Evolutionary conservation across 30 jellyfish, hydroid and myxozoan species (phyloP).

Genomic region (Cassiopea xamachana): DNA sequence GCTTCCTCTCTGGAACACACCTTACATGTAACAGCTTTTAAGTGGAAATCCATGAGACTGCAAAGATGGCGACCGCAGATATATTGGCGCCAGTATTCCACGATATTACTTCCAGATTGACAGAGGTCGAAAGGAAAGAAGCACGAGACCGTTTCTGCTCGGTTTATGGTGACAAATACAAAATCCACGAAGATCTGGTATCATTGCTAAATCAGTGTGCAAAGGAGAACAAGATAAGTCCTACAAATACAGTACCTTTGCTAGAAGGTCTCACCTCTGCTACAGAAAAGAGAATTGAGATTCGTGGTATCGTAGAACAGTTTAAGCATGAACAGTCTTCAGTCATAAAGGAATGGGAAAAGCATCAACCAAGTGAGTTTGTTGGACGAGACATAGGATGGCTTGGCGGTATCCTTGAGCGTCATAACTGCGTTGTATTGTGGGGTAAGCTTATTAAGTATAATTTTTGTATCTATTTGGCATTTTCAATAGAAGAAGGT

Average conservation of each 20-base stretch:
- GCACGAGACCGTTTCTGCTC: slow-evolving; percentile 1
- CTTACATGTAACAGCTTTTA: no score
- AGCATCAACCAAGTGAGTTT: slow-evolving; percentile 40
- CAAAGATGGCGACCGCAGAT: slow-evolving; percentile 4
- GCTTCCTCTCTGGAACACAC: no score
- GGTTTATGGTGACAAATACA: not conserved
- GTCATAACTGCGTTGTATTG: slow-evolving; percentile 8
- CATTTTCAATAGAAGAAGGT: no score
- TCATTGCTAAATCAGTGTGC: not conserved
- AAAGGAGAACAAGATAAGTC: slow-evolving; percentile 8
- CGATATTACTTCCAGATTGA: not conserved
- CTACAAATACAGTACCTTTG: not conserved
- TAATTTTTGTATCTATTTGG: no score
- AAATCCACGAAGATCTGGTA: not conserved
- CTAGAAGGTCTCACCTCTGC: not conserved
- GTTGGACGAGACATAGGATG: slow-evolving; percentile 36
- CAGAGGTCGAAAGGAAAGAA: not conserved
- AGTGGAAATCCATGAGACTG: no score
- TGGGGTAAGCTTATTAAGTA: no score
- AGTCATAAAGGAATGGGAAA: slow-evolving; percentile 17
- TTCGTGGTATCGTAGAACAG: not conserved
- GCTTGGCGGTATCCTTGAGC: slow-evolving; percentile 27
- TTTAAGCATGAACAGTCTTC: not conserved
- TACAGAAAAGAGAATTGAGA: not conserved
- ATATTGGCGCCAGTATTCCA: slow-evolving; percentile 1